A percentile compares a stretch with the other conserved stretches of the same genome.
Evolutionary conservation across 2,113 vertebrate species (phyloP).

Genomic region (Anolis sagrei): DNA sequence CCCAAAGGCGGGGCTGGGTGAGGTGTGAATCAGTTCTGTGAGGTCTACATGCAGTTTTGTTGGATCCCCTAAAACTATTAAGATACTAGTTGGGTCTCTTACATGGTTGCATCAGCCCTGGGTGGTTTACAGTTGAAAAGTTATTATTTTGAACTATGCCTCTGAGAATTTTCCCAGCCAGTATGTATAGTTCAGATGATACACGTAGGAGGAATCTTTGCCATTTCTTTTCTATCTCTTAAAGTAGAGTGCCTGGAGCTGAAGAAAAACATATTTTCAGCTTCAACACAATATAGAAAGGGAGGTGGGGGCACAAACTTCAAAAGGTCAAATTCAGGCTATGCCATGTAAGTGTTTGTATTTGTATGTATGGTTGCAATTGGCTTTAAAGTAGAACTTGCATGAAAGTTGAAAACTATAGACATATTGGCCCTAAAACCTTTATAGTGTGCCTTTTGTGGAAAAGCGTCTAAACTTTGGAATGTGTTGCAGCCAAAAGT

Average conservation of each 20-base stretch:
- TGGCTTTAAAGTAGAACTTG: neutral
- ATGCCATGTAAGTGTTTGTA: neutral
- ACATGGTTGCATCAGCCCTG: neutral
- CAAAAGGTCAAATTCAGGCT: neutral
- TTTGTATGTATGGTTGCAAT: neutral
- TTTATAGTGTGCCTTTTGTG: constrained; percentile 10
- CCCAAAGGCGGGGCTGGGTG: neutral
- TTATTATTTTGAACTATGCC: no score
- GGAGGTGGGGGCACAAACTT: neutral
- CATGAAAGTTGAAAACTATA: neutral
- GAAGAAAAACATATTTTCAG: neutral
- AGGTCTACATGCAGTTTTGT: no score
- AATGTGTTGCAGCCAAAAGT: constrained; percentile 5
- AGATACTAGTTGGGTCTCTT: no score
- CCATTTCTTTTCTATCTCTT: neutral
- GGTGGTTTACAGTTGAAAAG: neutral
- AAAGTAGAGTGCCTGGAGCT: neutral
- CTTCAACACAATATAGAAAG: neutral
- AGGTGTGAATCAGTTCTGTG: neutral
- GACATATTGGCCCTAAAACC: neutral
- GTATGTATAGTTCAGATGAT: no score
- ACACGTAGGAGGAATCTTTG: neutral
- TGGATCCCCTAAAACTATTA: neutral
- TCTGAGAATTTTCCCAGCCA: no score
- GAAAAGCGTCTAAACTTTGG: constrained; percentile 2